phyloP scores from a whole-genome alignment of 92 coral and sea anemone genomes.

The Metridium senile region DNA sequence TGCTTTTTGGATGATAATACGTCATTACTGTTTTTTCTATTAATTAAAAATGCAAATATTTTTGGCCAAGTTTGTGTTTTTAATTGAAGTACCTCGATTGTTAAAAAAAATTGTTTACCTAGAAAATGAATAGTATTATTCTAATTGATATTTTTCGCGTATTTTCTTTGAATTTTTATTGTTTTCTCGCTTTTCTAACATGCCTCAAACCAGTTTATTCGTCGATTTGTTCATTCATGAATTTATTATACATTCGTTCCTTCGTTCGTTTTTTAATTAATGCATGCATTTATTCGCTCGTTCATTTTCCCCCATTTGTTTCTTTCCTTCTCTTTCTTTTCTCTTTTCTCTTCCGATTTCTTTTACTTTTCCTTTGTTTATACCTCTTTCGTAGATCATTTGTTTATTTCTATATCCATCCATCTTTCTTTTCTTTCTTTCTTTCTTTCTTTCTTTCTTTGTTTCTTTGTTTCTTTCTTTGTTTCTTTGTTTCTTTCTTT shows the following conservation, averaged over 20 bases:
- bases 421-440: background rate
- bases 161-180: no score
- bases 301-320: background rate
- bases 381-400: no score
- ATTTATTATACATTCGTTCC: background rate
- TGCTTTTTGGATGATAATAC: no score
- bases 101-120: no score
- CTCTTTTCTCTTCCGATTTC: background rate
- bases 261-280: background rate
- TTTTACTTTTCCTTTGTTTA: no score
- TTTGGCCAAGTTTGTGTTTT: no score
- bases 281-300: background rate
- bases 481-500: background rate
- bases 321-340: background rate
- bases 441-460: background rate
- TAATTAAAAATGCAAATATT: no score
- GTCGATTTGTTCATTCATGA: background rate
- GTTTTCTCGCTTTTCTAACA: no score
- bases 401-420: background rate
- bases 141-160: no score
- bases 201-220: background rate
- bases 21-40: no score
- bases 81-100: no score
- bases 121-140: no score
- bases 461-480: background rate